Conservation (phyloP, 2,888 invertebrate genomes). For the Acanthosoma haemorrhoidale region DNA sequence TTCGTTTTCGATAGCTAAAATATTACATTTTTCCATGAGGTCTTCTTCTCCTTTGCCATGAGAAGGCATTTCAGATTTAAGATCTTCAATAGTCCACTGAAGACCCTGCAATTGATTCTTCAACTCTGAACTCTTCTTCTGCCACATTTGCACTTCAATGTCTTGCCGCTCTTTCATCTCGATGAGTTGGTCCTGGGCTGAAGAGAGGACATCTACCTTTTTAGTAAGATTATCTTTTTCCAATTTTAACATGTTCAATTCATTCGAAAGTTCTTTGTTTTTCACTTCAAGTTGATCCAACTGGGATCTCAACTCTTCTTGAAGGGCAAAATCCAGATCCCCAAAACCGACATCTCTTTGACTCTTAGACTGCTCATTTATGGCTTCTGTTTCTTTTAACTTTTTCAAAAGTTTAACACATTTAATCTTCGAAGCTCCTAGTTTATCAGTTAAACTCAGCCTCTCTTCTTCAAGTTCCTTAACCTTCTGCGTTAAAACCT, state of each 20-base stretch:
- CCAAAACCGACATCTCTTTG: slow-evolving; percentile 54
- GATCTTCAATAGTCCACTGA: slow-evolving; percentile 31
- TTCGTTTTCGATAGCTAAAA: slow-evolving; percentile 41
- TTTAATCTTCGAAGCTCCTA: slow-evolving; percentile 62
- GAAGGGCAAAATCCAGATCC: slow-evolving; percentile 69
- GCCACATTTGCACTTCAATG: slow-evolving; percentile 65
- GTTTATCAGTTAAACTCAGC: slow-evolving; percentile 52
- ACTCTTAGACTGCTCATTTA: slow-evolving; percentile 58
- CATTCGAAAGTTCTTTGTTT: slow-evolving; percentile 55
- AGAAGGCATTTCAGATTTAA: slow-evolving; percentile 9
- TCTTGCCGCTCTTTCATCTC: slow-evolving; percentile 80
- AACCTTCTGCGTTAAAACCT: slow-evolving; percentile 22
- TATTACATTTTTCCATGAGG: slow-evolving; percentile 45
- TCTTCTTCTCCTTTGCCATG: slow-evolving; percentile 40
- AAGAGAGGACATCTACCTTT: slow-evolving; percentile 65
- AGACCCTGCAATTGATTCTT: slow-evolving; percentile 59
- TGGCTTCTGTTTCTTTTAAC: slow-evolving; percentile 72
- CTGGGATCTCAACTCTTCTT: slow-evolving; percentile 71
- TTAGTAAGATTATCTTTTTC: slow-evolving; percentile 66
- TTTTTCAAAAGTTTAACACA: slow-evolving; percentile 75
- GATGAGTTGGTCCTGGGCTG: slow-evolving; percentile 68
- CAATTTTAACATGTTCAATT: slow-evolving; percentile 55
- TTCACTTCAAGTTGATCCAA: slow-evolving; percentile 61
- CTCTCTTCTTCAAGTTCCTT: slow-evolving; percentile 51
- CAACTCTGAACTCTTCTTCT: slow-evolving; percentile 64